Conservation (phyloP, 1,140 invertebrate species). For the Prorops nasuta region DNA sequence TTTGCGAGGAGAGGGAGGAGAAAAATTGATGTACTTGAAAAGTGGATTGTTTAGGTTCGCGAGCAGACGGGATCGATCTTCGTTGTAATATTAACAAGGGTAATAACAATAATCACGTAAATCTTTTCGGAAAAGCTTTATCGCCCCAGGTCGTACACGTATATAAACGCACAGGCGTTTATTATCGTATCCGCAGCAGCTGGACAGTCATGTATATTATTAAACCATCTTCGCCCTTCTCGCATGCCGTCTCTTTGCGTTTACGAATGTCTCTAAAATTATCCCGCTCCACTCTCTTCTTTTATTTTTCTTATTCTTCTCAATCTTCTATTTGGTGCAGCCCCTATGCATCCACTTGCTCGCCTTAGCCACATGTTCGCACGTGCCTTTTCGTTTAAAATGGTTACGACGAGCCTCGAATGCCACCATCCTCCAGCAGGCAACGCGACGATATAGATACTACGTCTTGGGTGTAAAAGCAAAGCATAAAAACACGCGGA, state of each 20-base stretch:
- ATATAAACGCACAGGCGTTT: conserved; percentile 32
- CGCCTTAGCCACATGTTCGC: conserved; percentile 10
- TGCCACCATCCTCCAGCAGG: no score
- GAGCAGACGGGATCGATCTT: no score
- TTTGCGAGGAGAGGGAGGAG: no score
- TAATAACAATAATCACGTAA: conserved; percentile 24
- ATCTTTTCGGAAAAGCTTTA: conserved; percentile 9
- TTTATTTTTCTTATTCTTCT: conserved; percentile 4
- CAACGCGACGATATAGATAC: no score
- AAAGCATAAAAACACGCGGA: no score
- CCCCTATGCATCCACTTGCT: conserved; percentile 12
- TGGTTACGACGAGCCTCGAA: no score
- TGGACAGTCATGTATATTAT: conserved; percentile 39
- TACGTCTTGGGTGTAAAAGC: no score
- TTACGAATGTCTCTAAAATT: conserved; percentile 36
- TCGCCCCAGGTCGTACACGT: conserved; percentile 17
- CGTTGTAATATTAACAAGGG: conserved; percentile 5
- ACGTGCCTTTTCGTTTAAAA: conserved; percentile 9
- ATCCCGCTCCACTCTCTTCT: conserved; percentile 17
- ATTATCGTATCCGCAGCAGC: conserved; percentile 34
- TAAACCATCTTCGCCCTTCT: conserved; percentile 35
- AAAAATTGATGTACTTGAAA: no score
- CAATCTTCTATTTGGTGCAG: no score
- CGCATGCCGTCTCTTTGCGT: conserved; percentile 26
- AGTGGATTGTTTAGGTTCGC: no score